These are phyloP conservation scores for Notechis scutatus DNA, from an alignment of 2,113 vertebrate species.

Conservation along the genomic window DNA sequence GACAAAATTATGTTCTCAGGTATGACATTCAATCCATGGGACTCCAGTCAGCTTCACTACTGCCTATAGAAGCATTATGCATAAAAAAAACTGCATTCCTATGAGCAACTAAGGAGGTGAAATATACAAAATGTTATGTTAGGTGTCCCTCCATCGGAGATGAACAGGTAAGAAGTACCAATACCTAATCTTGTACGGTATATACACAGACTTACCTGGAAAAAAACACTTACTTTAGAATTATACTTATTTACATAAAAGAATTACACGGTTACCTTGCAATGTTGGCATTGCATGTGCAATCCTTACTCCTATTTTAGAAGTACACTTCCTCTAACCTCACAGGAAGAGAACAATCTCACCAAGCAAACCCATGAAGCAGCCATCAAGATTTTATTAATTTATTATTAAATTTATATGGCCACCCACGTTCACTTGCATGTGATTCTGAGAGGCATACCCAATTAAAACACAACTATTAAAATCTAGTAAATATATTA, in stretches of 20 bases:
- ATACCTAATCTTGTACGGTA: not conserved
- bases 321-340: not conserved
- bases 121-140: not conserved
- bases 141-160: not conserved
- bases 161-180: not conserved
- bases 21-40: not conserved
- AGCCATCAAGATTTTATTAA: not conserved
- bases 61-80: not conserved
- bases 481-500: not conserved
- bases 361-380: not conserved
- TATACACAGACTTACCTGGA: not conserved
- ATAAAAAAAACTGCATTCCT: not conserved
- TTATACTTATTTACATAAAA: not conserved
- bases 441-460: not conserved
- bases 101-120: not conserved
- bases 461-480: not conserved
- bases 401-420: not conserved
- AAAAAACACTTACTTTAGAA: not conserved
- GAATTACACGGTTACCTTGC: not conserved
- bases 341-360: not conserved
- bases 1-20: not conserved
- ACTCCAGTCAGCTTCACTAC: not conserved
- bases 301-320: not conserved
- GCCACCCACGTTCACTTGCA: not conserved
- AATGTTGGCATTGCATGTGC: not conserved